Conservation (phyloP, 1,140 invertebrate species). For the Pectinophora gossypiella region DNA sequence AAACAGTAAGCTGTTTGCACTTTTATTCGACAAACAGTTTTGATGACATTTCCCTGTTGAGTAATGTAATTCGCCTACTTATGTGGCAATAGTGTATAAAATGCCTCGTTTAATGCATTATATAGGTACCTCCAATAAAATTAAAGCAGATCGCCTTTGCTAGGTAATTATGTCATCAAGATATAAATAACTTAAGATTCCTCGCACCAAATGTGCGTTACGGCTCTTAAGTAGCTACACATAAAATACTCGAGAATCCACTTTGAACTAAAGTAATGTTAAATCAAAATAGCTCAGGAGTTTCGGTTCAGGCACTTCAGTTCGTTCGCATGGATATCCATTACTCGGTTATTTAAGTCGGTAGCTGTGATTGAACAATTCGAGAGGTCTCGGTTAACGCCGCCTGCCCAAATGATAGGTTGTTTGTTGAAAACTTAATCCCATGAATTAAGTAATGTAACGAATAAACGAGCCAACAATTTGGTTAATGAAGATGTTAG, state of each 20-base stretch:
- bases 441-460: constrained; percentile 19
- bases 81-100: too few species aligned
- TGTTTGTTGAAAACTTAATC: constrained; percentile 20
- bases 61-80: too few species aligned
- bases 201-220: constrained; percentile 3
- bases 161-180: constrained; percentile 32
- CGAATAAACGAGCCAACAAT: constrained; percentile 7
- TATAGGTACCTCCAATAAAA: constrained; percentile 4
- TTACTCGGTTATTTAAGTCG: constrained; percentile 22
- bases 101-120: not conserved
- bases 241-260: constrained; percentile 27
- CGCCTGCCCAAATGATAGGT: constrained; percentile 4
- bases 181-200: constrained; percentile 34
- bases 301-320: constrained; percentile 36
- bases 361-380: too few species aligned
- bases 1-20: constrained; percentile 13
- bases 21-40: constrained; percentile 14
- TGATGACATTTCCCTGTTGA: too few species aligned
- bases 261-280: constrained; percentile 32
- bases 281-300: constrained; percentile 41
- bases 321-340: constrained; percentile 26
- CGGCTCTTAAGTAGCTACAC: constrained; percentile 22
- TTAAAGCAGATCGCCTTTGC: too few species aligned
- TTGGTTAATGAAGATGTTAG: constrained; percentile 8
- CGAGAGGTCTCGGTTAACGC: constrained; percentile 13